These are phyloP conservation scores for Eupelmus urozonus DNA, from an alignment of 2,888 invertebrate genomes.

Conservation along the genomic window DNA sequence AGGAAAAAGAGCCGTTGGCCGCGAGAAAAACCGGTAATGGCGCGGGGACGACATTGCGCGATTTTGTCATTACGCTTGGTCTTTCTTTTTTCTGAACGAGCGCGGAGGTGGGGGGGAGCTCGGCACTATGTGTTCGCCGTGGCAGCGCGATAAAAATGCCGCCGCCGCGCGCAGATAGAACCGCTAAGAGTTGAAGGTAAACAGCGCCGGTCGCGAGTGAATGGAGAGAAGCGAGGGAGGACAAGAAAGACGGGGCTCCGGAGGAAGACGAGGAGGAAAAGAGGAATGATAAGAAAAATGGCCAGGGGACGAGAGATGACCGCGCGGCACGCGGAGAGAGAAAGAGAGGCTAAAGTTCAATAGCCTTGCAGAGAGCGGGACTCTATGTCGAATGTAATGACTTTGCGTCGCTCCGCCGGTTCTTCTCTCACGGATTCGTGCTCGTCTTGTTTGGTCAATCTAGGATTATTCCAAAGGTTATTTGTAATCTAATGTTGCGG, in stretches of 20 bases:
- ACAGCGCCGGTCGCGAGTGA: conserved; percentile 10
- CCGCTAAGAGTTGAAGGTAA: conserved; percentile 52
- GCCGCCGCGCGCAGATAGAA: conserved; percentile 21
- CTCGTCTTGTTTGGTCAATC: neutral
- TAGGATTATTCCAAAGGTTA: too few species aligned
- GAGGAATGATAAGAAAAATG: conserved; percentile 43
- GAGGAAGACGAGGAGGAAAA: neutral
- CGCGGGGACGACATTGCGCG: conserved; percentile 23
- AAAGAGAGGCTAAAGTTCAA: conserved; percentile 51
- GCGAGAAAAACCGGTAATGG: conserved; percentile 57
- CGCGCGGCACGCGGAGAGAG: neutral
- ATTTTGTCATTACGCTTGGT: conserved; percentile 56
- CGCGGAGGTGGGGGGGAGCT: neutral
- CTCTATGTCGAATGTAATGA: conserved; percentile 24
- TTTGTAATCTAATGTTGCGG: neutral
- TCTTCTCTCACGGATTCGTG: neutral
- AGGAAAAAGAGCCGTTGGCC: conserved; percentile 40
- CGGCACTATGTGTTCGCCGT: conserved; percentile 19
- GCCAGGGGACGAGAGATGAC: neutral
- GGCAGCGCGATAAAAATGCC: conserved; percentile 39
- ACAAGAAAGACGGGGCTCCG: conserved; percentile 16
- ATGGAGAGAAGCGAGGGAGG: neutral
- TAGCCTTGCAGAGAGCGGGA: too few species aligned
- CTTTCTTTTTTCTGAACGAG: neutral
- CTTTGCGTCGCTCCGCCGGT: neutral